phyloP scores from a whole-genome alignment of 2,888 invertebrate species.

The Agrotis clavis region DNA sequence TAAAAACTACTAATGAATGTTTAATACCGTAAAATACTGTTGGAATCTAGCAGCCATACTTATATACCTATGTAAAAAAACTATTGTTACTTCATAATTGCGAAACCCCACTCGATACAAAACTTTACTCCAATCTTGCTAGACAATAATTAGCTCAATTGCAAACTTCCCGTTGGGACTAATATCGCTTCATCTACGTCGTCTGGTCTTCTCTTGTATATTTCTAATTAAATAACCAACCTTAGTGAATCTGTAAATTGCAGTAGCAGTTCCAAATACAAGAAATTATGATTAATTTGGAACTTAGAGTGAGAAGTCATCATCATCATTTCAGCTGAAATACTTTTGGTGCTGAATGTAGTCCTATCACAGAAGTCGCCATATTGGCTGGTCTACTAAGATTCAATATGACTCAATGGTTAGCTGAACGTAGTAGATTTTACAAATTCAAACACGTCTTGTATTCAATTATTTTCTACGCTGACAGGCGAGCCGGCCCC shows the following conservation, averaged over 20 bases:
- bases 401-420: neutral
- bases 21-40: no score
- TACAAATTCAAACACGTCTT: no score
- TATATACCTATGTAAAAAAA: no score
- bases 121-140: constrained; percentile 35
- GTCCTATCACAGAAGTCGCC: no score
- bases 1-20: no score
- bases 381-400: neutral
- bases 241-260: constrained; percentile 26
- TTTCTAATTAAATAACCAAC: constrained; percentile 60
- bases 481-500: no score
- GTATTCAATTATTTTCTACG: no score
- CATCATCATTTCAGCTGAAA: no score
- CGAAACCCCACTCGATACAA: constrained; percentile 13
- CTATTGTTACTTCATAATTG: neutral
- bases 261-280: neutral
- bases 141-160: constrained; percentile 62
- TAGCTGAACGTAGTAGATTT: neutral
- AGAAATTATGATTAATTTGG: neutral
- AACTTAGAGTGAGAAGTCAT: neutral
- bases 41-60: neutral
- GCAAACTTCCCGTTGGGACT: constrained; percentile 61
- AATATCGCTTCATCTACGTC: constrained; percentile 63
- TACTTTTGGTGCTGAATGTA: no score
- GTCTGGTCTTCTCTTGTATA: constrained; percentile 56